Base-by-base conservation (phyloP, 2,113 vertebrate genomes). In the Rousettus leschenaultii region DNA sequence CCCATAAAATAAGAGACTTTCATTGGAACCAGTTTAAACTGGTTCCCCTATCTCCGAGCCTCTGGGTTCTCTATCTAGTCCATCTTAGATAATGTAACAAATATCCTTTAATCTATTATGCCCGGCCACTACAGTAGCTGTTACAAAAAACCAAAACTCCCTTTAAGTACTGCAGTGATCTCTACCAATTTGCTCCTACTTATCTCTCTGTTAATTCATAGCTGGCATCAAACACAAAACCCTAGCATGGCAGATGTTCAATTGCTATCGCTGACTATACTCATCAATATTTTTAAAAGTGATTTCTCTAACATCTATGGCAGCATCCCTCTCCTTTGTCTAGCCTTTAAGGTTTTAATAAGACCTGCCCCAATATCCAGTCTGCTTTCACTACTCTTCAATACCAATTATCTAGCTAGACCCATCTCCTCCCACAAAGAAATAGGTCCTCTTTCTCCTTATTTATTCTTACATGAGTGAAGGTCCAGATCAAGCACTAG, bases 401-500 rank as follows among this genome's bases (percentile, higher is more conserved):
- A 19, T 2, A 38, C 15, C 26, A 33, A 38, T 38, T 43, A 24
- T 79, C 68, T 14, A 57, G 48, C 45, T 5, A 22, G 38, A 43
- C 24, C 18, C 40, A 6, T 75, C 79, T 89, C 24, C 28, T 79
- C 35, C 51, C 40, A 26, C 4, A 19, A 24, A 61, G 22, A 57
- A 86, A 57, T 2, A 45, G 22, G 28, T 4, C 43, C n/a, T 71
- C 82, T 7, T 10, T 78, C 24, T 26, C 53, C 8, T 63, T 28
- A 4, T 3, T 26, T 48, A 68, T 28, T 35, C 10, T 40, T 18
- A 30, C 28, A 40, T 0, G 10, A 6, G 2, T 24, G 3, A 1
- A 96, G 24, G 3, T 48, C 73, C 51, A 78, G 28, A 53, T 40
- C 35, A 78, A 74, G 1, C 7, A 43, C 82, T 15, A 86, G 10